Base-by-base conservation (phyloP, 2,888 invertebrate genomes). In the Agrochola lota region DNA sequence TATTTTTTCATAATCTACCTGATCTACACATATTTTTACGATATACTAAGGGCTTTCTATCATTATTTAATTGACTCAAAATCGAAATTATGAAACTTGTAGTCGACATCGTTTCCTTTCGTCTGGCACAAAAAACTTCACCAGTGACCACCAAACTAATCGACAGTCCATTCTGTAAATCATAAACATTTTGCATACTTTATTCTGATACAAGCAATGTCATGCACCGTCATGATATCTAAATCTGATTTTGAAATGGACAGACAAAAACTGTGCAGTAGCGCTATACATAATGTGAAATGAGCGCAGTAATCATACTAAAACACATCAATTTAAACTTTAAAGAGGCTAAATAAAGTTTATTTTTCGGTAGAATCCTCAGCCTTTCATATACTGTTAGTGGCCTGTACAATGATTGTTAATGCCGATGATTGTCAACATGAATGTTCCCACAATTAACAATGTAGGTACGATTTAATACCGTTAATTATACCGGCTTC, bases 401-500 rank as follows among this genome's bases (percentile, higher is more conserved):
- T 85, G 66, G 26, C 8, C 35, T 81, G 68, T 69, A 72, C 63
- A 77, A 40, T 74, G 71, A 86, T 81, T 69, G 81, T 87, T 86
- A 84, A 79, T 78, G 67, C 60, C 77, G 67, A 76, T 85, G 83
- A 86, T 86, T 87, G 88, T 87, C 87, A 83, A 81, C 80, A 80
- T 80, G 66, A 78, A 86, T 80, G 77, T 89, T 90, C 89, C 83
- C 86, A 91, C 89, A 86, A 87, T 90, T 88, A 85, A 84, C 73
- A 80, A 77, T 78, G 80, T 77, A 70, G 74, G 83, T 87, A 90
- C 89, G 84, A 84, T 84, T 90, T 77, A 87, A 87, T 90, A 90
- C 91, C 90, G 91, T 91, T 92, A 92, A 90, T 90, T 88, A 87
- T 86, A 74, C 84, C 67, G 75, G 77, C 72, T 85, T 81, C 74